Evolutionary conservation across 2,888 invertebrate species (phyloP).

Genomic region (Acronicta leporina): DNA sequence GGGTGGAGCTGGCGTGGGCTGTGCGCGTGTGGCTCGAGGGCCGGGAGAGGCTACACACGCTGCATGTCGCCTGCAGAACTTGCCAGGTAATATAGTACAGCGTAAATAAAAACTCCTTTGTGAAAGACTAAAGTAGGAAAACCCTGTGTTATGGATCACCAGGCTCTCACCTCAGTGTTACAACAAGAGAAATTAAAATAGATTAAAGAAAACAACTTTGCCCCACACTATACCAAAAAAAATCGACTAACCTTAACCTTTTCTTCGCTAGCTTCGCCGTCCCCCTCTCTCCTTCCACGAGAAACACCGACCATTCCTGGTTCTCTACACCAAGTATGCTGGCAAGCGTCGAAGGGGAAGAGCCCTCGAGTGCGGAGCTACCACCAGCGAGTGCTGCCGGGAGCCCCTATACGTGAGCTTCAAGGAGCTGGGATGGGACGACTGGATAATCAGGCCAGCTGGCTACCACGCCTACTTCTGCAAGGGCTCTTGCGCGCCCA

Average conservation of each 20-base stretch:
- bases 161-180: no score
- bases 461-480: constrained; percentile 97
- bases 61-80: constrained; percentile 94
- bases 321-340: constrained; percentile 93
- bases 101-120: no score
- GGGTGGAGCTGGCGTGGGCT: constrained; percentile 93
- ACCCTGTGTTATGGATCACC: no score
- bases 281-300: constrained; percentile 92
- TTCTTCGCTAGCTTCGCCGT: constrained; percentile 82
- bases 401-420: constrained; percentile 95
- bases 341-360: constrained; percentile 90
- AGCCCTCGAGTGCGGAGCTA: constrained; percentile 91
- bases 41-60: constrained; percentile 91
- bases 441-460: constrained; percentile 95
- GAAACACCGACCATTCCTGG: constrained; percentile 93
- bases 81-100: constrained; percentile 86
- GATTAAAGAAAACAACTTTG: no score
- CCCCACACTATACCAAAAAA: not conserved
- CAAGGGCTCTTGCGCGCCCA: constrained; percentile 93
- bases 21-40: constrained; percentile 93
- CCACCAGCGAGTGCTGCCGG: constrained; percentile 93
- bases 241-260: constrained; percentile 3
- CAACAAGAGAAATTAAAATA: no score
- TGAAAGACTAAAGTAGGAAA: no score
- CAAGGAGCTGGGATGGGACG: constrained; percentile 95